Conservation (phyloP, 35 echinoderm and acorn worm genomes). For the Heliocidaris erythrogramma region DNA sequence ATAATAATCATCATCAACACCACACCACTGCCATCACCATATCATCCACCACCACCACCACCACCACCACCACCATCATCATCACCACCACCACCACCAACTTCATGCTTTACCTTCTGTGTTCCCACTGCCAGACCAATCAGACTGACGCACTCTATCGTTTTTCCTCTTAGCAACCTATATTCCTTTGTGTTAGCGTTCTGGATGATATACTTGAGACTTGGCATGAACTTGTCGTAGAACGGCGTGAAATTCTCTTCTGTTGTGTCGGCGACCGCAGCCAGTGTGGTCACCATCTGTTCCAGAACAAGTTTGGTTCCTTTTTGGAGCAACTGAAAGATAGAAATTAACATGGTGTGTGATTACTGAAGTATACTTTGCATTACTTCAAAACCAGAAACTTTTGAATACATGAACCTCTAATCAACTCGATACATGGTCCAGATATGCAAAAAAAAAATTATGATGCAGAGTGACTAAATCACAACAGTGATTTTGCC, state of each 20-base stretch:
- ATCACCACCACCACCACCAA: background rate
- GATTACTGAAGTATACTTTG: too few species aligned
- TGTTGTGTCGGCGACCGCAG: slow-evolving; percentile 87
- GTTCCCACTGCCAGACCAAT: slow-evolving; percentile 96
- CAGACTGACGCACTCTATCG: slow-evolving; percentile 97
- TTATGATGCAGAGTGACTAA: too few species aligned
- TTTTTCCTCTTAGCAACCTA: slow-evolving; percentile 88
- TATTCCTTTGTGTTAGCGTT: slow-evolving; percentile 93
- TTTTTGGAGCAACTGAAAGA: slow-evolving; percentile 80
- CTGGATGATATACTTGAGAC: slow-evolving; percentile 88
- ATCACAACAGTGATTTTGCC: too few species aligned
- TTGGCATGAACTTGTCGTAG: slow-evolving; percentile 98
- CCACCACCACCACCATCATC: background rate
- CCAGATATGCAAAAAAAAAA: too few species aligned
- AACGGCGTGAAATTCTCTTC: slow-evolving; percentile 90
- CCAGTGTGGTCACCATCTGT: slow-evolving; percentile 98
- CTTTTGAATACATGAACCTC: too few species aligned
- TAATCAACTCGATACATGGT: too few species aligned
- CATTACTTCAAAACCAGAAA: too few species aligned
- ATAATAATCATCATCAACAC: background rate
- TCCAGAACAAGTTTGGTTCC: slow-evolving; percentile 93
- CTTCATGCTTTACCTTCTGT: slow-evolving; percentile 62
- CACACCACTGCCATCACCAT: background rate
- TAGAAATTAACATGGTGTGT: background rate
- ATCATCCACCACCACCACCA: too few species aligned